A percentile compares a stretch with the other conserved stretches of the same genome.
Evolutionary conservation across 1,140 invertebrate species (phyloP).

Genomic region (Lepidotrigona ventralis): DNA sequence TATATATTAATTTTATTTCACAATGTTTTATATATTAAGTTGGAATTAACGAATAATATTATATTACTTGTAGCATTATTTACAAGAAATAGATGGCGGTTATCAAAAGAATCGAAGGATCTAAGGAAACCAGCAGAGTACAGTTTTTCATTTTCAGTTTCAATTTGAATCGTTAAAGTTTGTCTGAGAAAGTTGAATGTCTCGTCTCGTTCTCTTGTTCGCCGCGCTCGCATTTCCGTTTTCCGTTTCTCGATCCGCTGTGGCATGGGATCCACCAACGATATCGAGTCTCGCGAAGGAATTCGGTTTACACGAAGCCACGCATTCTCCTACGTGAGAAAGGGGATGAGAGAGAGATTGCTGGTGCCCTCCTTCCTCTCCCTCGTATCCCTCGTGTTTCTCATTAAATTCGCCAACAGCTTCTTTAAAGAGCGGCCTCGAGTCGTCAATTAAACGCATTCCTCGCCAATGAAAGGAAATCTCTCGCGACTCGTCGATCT

Average conservation of each 20-base stretch:
- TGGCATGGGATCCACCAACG: background rate
- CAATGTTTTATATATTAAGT: too few relatives aligned
- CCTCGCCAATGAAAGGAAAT: background rate
- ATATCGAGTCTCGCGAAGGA: conserved; percentile 19
- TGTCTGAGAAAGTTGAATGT: background rate
- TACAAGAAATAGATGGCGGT: too few relatives aligned
- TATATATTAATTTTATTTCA: too few relatives aligned
- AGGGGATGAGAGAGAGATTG: background rate
- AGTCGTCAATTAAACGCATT: conserved; percentile 42
- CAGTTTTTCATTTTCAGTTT: background rate
- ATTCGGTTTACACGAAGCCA: background rate
- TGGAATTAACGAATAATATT: too few relatives aligned
- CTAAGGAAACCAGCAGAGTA: background rate
- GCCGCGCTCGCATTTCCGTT: background rate
- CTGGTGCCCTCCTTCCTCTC: background rate
- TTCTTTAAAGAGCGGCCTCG: conserved; percentile 32
- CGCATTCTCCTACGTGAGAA: background rate
- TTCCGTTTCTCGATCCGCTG: background rate
- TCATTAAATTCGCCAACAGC: conserved; percentile 57
- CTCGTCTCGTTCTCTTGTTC: background rate
- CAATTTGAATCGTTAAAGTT: background rate
- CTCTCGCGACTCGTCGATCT: background rate
- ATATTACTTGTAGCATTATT: too few relatives aligned
- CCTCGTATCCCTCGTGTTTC: conserved; percentile 38
- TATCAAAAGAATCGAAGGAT: background rate